Evolutionary conservation across 2,888 invertebrate genomes (phyloP).

Genomic region (Magallana nippona): DNA sequence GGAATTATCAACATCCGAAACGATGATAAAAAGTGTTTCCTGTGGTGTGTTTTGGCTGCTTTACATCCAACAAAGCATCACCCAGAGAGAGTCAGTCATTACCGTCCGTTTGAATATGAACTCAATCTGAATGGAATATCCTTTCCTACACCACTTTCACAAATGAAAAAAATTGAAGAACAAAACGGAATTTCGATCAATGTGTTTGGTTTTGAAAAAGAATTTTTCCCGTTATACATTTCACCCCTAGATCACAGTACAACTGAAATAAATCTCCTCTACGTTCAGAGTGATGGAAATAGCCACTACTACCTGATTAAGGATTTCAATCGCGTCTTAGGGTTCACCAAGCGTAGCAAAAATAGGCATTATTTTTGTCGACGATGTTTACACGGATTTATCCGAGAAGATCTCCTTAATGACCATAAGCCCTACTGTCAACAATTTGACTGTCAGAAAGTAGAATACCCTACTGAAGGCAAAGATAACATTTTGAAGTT

Average conservation of each 20-base stretch:
- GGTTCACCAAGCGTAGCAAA: not conserved
- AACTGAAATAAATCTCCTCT: slow-evolving; percentile 30
- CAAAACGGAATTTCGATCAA: slow-evolving; percentile 51
- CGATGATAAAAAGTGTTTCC: slow-evolving; percentile 59
- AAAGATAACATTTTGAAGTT: slow-evolving; percentile 45
- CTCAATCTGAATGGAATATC: slow-evolving; percentile 45
- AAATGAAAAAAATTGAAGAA: slow-evolving; percentile 50
- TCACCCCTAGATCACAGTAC: slow-evolving; percentile 18
- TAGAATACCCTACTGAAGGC: slow-evolving; percentile 43
- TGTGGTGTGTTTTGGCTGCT: slow-evolving; percentile 55
- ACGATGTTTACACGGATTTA: slow-evolving; percentile 47
- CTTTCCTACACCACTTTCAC: slow-evolving; percentile 43
- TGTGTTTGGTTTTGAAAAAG: slow-evolving; percentile 43
- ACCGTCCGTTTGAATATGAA: slow-evolving; percentile 44
- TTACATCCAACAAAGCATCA: slow-evolving; percentile 49
- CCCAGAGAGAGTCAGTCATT: slow-evolving; percentile 42
- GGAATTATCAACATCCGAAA: slow-evolving; percentile 58
- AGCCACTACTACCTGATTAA: slow-evolving; percentile 29
- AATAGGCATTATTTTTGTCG: slow-evolving; percentile 39
- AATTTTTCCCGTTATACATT: slow-evolving; percentile 41
- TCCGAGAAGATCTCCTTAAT: slow-evolving; percentile 34
- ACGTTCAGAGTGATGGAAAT: slow-evolving; percentile 32
- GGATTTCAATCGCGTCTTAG: slow-evolving; percentile 8
- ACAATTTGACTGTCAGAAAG: slow-evolving; percentile 41
- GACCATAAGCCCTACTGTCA: slow-evolving; percentile 42